phyloP scores from a whole-genome alignment of 2,113 vertebrate species.

The Gymnobelideus leadbeateri region DNA sequence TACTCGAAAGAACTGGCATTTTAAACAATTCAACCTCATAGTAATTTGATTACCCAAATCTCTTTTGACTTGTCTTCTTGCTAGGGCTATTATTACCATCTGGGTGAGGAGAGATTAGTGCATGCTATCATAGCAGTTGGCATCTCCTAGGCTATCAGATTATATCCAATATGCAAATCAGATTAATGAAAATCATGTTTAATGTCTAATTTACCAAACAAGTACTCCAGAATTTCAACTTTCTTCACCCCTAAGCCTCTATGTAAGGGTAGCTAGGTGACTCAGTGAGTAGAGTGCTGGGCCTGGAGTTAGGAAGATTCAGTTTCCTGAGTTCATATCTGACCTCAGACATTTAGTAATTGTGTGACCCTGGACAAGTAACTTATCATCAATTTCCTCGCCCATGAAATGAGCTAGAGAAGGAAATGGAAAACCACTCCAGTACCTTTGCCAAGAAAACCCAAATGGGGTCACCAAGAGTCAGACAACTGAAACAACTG shows the following conservation, averaged over 20 bases:
- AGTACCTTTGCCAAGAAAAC: neutral
- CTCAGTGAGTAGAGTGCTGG: neutral
- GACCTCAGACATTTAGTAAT: neutral
- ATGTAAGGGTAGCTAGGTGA: neutral
- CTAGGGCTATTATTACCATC: neutral
- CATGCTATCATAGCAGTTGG: neutral
- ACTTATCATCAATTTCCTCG: neutral
- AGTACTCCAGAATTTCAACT: neutral
- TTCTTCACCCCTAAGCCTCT: neutral
- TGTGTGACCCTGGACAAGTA: neutral
- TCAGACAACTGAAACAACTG: neutral
- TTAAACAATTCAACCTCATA: neutral
- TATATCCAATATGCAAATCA: constrained; percentile 17
- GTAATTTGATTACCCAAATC: neutral
- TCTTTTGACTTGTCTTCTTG: neutral
- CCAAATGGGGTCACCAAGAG: neutral
- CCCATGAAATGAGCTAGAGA: neutral
- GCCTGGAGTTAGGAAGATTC: neutral
- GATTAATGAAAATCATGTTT: neutral
- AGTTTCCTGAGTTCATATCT: neutral
- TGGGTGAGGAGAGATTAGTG: neutral
- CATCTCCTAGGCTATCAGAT: neutral
- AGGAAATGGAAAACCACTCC: neutral
- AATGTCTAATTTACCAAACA: neutral
- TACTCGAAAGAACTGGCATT: neutral